Conservation (phyloP, 2,113 vertebrate species). For the Lepus americanus region DNA sequence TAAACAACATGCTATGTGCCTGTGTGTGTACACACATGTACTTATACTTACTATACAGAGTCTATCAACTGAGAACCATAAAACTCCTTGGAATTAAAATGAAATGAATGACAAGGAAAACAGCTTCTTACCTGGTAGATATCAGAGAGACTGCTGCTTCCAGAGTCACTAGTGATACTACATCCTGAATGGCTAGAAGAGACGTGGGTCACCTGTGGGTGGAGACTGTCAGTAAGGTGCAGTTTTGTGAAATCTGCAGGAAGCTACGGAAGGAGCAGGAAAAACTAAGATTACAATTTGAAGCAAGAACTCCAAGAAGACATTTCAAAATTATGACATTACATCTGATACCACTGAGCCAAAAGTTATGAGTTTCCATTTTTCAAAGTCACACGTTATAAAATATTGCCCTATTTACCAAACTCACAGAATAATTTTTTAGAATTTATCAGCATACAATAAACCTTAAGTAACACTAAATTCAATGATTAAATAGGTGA, state of each 20-base stretch:
- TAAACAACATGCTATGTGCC: background rate
- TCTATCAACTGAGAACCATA: background rate
- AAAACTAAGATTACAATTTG: constrained; percentile 84
- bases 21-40: background rate
- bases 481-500: background rate
- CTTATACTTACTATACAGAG: background rate
- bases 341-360: background rate
- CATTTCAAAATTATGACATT: constrained; percentile 60
- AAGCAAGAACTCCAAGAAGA: constrained; percentile 63
- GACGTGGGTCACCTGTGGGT: constrained; percentile 99
- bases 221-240: constrained; percentile 98
- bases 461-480: constrained; percentile 52
- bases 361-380: background rate
- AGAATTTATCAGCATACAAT: background rate
- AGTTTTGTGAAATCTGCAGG: constrained; percentile 99
- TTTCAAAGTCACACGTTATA: background rate
- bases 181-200: constrained; percentile 99
- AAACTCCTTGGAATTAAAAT: background rate
- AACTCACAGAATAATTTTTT: constrained; percentile 16
- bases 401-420: background rate
- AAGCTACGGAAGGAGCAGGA: constrained; percentile 90
- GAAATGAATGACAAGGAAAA: background rate
- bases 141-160: constrained; percentile 99
- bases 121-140: constrained; percentile 97
- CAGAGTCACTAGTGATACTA: constrained; percentile 99